Evolutionary conservation across 37 sponge, comb jelly and placozoan genomes (phyloP), one percentile per base, ranked within the genome.

Genomic region (Haliclona indistincta): DNA sequence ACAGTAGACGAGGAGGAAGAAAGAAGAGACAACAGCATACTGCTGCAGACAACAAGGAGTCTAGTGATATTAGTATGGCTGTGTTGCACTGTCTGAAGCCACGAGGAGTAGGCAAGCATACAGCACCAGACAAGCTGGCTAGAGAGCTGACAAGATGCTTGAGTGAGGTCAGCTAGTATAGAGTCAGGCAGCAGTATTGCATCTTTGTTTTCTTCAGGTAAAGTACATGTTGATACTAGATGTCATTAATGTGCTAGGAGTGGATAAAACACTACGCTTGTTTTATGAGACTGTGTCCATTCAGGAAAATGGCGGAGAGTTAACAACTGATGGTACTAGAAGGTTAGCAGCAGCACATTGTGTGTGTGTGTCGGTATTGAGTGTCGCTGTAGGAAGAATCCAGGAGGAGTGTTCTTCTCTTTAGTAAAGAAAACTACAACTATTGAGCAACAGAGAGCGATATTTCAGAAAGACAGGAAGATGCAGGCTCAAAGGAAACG

Each of bases 391-490:
- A 78, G 85, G 67, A 70, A 51, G 55, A 33, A 65, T 33, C 85
- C 85, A 20, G 85, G 85, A 0, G 85, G 85, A 1, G 85, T 85
- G 10, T 85, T 85, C 56, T 43, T 85, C 36, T 15, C 71, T 6
- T 71, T 85, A 38, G 54, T 85, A 5, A 85, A 85, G 73, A 23
- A 47, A 30, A 67, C 38, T 11, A 29, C 62, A 1, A 43, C 10
- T 37, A 38, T 43, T 20, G 85, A 63, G 13, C 54, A 85, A 51
- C 38, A 38, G 55, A 64, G 64, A 20, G 52, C 43, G 23, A 77
- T 85, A 13, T 85, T 85, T 32, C 17, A 2, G 28, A 52, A 25
- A n/a, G 68, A 78, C 58, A 75, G 64, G 30, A 1, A 26, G 36
- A 38, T 63, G 32, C 38, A 2, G 32, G 70, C 40, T 28, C 3